Conservation (phyloP, 2,888 invertebrate species). For the Leptopilina myrica region DNA sequence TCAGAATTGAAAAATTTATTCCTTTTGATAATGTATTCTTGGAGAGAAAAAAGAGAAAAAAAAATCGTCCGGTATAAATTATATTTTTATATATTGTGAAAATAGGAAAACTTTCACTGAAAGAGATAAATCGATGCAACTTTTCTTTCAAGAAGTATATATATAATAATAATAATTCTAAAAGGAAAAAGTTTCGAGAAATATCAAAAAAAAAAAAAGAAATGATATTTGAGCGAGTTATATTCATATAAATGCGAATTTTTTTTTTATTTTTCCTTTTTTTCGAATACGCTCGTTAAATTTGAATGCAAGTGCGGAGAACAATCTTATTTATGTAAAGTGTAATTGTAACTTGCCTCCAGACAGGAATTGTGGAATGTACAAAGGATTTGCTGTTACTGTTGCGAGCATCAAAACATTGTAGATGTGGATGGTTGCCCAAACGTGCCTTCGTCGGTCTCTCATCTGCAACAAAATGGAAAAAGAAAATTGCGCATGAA, state of each 20-base stretch:
- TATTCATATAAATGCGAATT: background rate
- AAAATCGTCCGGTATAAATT: too few species aligned
- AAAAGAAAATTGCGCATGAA: constrained; percentile 56
- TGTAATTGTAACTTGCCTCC: constrained; percentile 66
- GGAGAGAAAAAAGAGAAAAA: too few species aligned
- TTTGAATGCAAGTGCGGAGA: background rate
- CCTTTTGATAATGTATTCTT: too few species aligned
- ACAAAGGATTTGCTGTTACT: constrained; percentile 67
- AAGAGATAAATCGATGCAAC: background rate
- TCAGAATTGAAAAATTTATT: too few species aligned
- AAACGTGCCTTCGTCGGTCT: constrained; percentile 60
- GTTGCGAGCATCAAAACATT: constrained; percentile 60
- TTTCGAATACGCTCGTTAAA: background rate
- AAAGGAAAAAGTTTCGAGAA: background rate
- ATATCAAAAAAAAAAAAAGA: background rate
- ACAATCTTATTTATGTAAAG: constrained; percentile 19
- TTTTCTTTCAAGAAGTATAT: too few species aligned
- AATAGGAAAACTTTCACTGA: constrained; percentile 1
- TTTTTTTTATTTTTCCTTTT: background rate
- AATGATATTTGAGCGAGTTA: background rate
- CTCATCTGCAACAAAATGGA: constrained; percentile 70
- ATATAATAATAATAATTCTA: too few species aligned
- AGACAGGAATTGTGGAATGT: constrained; percentile 70
- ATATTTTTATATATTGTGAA: too few species aligned
- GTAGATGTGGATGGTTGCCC: constrained; percentile 62